phyloP scores from a whole-genome alignment of 2,113 vertebrate species.

The Hippoglossus stenolepis region DNA sequence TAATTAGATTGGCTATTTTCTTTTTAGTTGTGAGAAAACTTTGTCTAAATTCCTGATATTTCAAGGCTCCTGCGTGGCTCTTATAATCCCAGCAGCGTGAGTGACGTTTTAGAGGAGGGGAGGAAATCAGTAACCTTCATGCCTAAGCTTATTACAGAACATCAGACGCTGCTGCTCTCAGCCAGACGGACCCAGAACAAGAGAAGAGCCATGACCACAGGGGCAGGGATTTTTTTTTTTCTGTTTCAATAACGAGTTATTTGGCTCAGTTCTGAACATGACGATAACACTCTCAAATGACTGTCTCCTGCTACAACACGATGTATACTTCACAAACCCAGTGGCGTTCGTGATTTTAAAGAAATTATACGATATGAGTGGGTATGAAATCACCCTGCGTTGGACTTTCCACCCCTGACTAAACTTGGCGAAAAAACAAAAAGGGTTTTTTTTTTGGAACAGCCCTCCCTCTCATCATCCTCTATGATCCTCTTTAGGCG shows the following conservation, averaged over 20 bases:
- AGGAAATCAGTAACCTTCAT: constrained; percentile 53
- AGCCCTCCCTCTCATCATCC: constrained; percentile 8
- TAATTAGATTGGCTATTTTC: constrained; percentile 16
- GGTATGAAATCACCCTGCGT: background rate
- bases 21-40: background rate
- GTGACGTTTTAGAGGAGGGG: constrained; percentile 47
- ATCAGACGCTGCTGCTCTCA: constrained; percentile 31
- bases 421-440: constrained; percentile 33
- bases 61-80: constrained; percentile 15
- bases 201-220: constrained; percentile 16
- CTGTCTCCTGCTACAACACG: background rate
- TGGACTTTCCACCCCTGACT: background rate
- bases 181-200: constrained; percentile 33
- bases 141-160: constrained; percentile 48
- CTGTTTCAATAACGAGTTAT: constrained; percentile 16
- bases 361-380: constrained; percentile 3
- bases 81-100: constrained; percentile 17
- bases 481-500: constrained; percentile 19
- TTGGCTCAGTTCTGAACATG: constrained; percentile 11
- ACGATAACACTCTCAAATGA: constrained; percentile 27
- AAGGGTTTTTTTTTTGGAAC: background rate
- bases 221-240: background rate
- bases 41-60: constrained; percentile 46
- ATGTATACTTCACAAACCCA: constrained; percentile 4
- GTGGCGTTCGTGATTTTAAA: constrained; percentile 3